Conservation (phyloP, 2,797 vertebrate genomes). For the Brachymystax lenok region DNA sequence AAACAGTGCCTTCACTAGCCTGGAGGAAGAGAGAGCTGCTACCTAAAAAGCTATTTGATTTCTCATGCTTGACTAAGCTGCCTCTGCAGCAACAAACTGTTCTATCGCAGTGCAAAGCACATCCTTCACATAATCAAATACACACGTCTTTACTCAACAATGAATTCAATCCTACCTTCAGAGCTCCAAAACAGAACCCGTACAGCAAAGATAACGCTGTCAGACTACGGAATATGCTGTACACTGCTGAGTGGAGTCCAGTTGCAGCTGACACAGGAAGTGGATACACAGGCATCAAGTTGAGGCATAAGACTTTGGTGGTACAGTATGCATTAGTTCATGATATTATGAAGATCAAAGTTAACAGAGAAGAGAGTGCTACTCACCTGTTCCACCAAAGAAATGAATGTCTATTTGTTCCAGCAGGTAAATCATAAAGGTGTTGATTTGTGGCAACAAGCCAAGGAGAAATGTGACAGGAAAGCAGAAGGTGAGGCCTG, state of each 20-base stretch:
- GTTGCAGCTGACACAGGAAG: constrained; percentile 82
- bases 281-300: not conserved
- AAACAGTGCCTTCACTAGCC: not conserved
- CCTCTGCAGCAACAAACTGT: not conserved
- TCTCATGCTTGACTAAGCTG: not conserved
- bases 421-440: constrained; percentile 91
- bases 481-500: constrained; percentile 94
- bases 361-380: not conserved
- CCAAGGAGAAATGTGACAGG: constrained; percentile 93
- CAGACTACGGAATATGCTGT: constrained; percentile 86
- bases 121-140: not conserved
- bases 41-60: not conserved
- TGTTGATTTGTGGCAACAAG: constrained; percentile 97
- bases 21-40: not conserved
- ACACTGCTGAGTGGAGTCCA: constrained; percentile 85
- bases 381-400: constrained; percentile 94
- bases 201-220: constrained; percentile 82
- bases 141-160: not conserved
- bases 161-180: constrained; percentile 79
- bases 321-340: not conserved
- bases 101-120: not conserved
- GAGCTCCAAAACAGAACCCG: constrained; percentile 88
- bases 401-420: constrained; percentile 94
- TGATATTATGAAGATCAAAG: not conserved
- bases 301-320: not conserved